A percentile compares a stretch with the other conserved stretches of the same genome.
Conservation (phyloP, 1,140 invertebrate species). For the Drosophila bipectinata region DNA sequence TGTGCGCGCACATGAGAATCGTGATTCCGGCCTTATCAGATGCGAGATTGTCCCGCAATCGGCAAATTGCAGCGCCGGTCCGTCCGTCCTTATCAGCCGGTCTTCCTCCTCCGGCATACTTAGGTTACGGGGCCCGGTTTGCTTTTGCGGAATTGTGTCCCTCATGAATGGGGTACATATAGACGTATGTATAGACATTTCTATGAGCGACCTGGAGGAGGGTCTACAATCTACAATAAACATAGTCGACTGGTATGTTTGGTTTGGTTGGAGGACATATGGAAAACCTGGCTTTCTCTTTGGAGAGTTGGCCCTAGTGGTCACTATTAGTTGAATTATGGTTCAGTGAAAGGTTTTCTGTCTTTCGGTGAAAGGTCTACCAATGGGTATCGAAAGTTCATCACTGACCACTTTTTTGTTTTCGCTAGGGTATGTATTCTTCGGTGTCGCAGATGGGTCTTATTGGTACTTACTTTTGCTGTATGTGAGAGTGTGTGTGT, state of each 20-base stretch:
- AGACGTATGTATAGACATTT: background rate
- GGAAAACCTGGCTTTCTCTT: background rate
- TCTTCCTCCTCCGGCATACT: conserved; percentile 10
- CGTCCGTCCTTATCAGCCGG: conserved; percentile 54
- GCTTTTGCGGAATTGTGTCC: conserved; percentile 11
- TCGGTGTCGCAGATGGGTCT: background rate
- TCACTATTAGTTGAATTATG: background rate
- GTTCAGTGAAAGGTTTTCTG: no score
- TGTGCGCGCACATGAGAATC: conserved; percentile 74
- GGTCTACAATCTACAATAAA: no score
- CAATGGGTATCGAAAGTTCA: background rate
- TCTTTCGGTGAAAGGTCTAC: background rate
- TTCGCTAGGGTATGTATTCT: background rate
- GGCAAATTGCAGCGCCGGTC: conserved; percentile 58
- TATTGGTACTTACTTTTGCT: conserved; percentile 1
- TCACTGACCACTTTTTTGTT: background rate
- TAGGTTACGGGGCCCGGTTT: conserved; percentile 14
- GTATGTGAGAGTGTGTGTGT: conserved; percentile 52
- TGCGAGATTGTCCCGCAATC: conserved; percentile 49
- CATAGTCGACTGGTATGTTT: no score
- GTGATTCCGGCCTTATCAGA: conserved; percentile 74
- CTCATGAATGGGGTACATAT: conserved; percentile 15
- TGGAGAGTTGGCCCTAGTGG: background rate
- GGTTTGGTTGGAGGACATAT: background rate
- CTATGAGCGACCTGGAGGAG: no score